Conservation (phyloP, 2,797 vertebrate species). For the Gastrophryne carolinensis region DNA sequence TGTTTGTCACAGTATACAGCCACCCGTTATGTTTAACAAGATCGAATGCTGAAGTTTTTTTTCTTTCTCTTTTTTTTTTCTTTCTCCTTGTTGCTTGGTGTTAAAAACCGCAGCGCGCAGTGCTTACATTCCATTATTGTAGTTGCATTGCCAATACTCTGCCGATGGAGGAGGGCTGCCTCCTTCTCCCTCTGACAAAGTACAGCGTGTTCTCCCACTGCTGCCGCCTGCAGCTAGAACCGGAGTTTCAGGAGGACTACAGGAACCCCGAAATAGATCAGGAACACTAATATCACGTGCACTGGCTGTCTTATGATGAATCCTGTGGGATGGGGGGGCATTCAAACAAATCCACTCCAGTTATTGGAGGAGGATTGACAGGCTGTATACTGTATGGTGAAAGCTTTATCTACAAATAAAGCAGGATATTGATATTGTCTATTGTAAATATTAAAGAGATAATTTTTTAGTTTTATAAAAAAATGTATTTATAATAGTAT, state of each 20-base stretch:
- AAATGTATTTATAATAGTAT: too few relatives aligned
- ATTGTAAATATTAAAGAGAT: too few relatives aligned
- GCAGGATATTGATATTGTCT: too few relatives aligned
- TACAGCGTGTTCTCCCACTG: constrained; percentile 25
- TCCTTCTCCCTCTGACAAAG: constrained; percentile 14
- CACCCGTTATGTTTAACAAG: background rate
- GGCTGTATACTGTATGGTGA: too few relatives aligned
- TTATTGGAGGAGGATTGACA: too few relatives aligned
- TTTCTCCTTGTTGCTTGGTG: background rate
- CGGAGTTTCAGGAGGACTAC: constrained; percentile 9
- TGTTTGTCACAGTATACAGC: background rate
- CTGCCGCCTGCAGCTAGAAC: background rate
- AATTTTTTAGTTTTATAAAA: too few relatives aligned
- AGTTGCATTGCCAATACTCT: background rate
- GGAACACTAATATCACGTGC: background rate
- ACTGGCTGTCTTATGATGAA: background rate
- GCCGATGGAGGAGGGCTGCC: constrained; percentile 6
- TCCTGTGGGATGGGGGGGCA: too few relatives aligned
- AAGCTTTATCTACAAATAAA: too few relatives aligned
- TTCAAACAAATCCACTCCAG: too few relatives aligned
- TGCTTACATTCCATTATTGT: background rate
- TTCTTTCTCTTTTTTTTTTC: background rate
- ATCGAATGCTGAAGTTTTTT: background rate
- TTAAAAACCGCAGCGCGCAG: background rate
- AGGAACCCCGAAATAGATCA: background rate